Conservation (phyloP, 2,888 invertebrate species). For the Anthrax anthrax region DNA sequence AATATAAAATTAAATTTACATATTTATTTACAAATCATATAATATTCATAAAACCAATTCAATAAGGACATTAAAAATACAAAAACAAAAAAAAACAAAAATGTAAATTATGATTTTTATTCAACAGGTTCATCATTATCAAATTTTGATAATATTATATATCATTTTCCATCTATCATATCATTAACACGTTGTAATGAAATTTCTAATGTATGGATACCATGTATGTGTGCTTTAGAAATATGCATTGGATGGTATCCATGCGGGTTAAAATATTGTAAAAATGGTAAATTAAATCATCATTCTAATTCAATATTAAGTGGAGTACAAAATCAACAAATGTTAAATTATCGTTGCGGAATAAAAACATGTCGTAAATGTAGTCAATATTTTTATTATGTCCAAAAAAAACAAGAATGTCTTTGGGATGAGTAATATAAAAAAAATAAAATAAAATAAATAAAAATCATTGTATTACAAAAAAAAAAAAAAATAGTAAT, state of each 20-base stretch:
- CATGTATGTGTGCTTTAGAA: slow-evolving; percentile 76
- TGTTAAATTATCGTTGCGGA: slow-evolving; percentile 71
- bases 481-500: no score
- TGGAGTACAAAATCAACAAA: slow-evolving; percentile 15
- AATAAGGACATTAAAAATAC: no score
- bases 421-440: slow-evolving; percentile 55
- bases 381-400: slow-evolving; percentile 74
- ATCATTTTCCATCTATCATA: slow-evolving; percentile 49
- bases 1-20: no score
- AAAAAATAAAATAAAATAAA: no score
- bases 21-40: no score
- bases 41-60: no score
- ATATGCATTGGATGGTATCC: slow-evolving; percentile 92
- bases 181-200: slow-evolving; percentile 47
- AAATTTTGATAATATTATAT: slow-evolving; percentile 55
- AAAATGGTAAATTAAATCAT: slow-evolving; percentile 49
- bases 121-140: slow-evolving; percentile 52
- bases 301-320: slow-evolving; percentile 15
- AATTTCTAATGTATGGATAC: slow-evolving; percentile 50
- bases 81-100: not conserved
- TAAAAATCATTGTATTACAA: no score
- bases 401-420: slow-evolving; percentile 67
- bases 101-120: no score
- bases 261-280: slow-evolving; percentile 88
- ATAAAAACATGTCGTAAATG: slow-evolving; percentile 91